Evolutionary conservation across 2,888 invertebrate genomes (phyloP).

Genomic region (Hirtodrosophila confusa): DNA sequence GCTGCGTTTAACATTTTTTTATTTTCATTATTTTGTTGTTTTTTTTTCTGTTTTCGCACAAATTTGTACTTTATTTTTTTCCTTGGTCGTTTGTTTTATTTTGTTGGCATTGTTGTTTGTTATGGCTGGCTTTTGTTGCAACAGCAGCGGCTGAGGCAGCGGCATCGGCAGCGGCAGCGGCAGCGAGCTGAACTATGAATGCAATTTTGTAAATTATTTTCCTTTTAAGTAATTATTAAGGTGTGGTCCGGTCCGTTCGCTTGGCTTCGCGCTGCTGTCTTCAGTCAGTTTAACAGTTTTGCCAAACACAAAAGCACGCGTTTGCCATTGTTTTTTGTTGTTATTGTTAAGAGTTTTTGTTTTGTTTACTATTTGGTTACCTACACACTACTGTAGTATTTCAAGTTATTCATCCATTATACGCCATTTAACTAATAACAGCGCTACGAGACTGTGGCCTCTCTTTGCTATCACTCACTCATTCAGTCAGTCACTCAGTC

Average conservation of each 20-base stretch:
- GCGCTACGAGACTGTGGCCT: constrained; percentile 33
- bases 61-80: constrained; percentile 40
- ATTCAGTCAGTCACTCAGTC: constrained; percentile 29
- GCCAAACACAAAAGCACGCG: constrained; percentile 66
- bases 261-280: constrained; percentile 20
- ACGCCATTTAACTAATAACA: constrained; percentile 79
- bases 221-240: constrained; percentile 85
- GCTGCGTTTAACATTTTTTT: constrained; percentile 44
- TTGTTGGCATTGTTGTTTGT: constrained; percentile 65
- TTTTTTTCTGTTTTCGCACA: constrained; percentile 56
- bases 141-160: constrained; percentile 19
- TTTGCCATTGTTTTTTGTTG: constrained; percentile 44
- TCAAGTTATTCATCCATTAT: constrained; percentile 77
- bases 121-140: constrained; percentile 76
- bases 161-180: constrained; percentile 12
- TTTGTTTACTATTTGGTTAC: constrained; percentile 58
- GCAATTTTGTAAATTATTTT: constrained; percentile 84
- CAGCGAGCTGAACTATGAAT: constrained; percentile 81
- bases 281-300: constrained; percentile 59
- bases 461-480: constrained; percentile 54
- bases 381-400: constrained; percentile 27
- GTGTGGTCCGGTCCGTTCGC: constrained; percentile 79
- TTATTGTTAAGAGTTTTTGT: constrained; percentile 45
- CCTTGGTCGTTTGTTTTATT: constrained; percentile 54
- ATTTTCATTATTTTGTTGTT: constrained; percentile 20